Evolutionary conservation across 2,113 vertebrate species (phyloP), one percentile per base, ranked within the genome.

Genomic region (Polyodon spathula): DNA sequence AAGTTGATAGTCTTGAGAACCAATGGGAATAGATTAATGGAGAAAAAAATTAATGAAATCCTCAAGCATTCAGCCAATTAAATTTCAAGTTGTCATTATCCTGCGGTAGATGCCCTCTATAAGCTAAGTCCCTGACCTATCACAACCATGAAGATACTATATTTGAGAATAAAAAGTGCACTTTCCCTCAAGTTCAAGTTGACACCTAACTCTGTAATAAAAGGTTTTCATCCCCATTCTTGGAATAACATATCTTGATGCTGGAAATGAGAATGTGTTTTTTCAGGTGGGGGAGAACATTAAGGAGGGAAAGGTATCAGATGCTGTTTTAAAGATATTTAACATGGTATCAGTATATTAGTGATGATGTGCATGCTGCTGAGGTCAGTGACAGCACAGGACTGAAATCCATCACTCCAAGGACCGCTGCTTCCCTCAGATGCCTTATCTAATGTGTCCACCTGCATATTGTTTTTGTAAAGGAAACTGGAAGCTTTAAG

Each of bases 241-340:
- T 77, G 61, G 57, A 73, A 43, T 78, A 76, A 76, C 44, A 61
- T 51, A 38, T 44, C 54, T 70, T 70, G 71, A 65, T 64, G 66
- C 42, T 59, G 8, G 10, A 65, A 67, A 71, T 68, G 37, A 58
- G 50, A 53, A 60, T 57, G 43, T 84, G 77, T 85, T 87, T 62
- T 75, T 72, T 69, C 78, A 85, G 81, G 71, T 80, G 81, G 72
- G n/a, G 56, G 74, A 58, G 63, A 55, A 61, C 63, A 63, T 63
- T 61, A 44, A 62, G 58, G 39, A 27, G 27, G 27, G 27, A 27
- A 27, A 27, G 27, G 58, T 38, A 71, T 78, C 62, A 3, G 58
- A 63, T 81, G 66, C 73, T 78, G 75, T 73, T 62, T 73, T 68
- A 72, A 37, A 60, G 38, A 9, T 65, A 41, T 69, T 70, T 67